Base-by-base conservation (phyloP, 2,797 vertebrate genomes). In the Coregonus ussuriensis region DNA sequence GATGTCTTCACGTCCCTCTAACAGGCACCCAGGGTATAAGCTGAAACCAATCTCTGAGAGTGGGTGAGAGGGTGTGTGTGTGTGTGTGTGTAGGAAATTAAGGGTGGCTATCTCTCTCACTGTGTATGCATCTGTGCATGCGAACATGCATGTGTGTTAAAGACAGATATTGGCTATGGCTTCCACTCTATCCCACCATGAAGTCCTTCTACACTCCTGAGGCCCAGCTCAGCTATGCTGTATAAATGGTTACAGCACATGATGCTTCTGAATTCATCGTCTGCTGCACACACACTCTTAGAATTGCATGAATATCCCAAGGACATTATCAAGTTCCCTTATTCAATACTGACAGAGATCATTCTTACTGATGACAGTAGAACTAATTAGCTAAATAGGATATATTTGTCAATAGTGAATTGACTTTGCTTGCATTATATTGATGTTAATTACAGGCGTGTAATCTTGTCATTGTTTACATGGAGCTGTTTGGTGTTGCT, bases 1-100 rank as follows among this genome's bases (percentile, higher is more conserved):
- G 89, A 93, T 93, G 91, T 94, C 93, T 91, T 92, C 91, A 92
- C 89, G 89, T 41, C 33, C 88, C 84, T 75, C 82, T 85, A 89
- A 91, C 88, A 90, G 87, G 85, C 86, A 89, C 88, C 88, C 80
- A 0, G 89, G 91, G 91, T 91, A 91, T 93, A 94, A 93, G 89
- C 91, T 92, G 89, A 91, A 94, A 94, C 83, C 87, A 90, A 93
- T 93, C 89, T 89, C 82, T 76, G 81, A 84, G 72, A 75, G 71
- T 66, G 56, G 41, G 76, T 52, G 53, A 73, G 80, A 56, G 16
- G 67, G 76, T 77, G 65, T 37, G 53, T 81, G 70, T 66, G 33
- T 66, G 33, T 68, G 18, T 56, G 72, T 80, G 62, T 82, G 70
- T 83, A 80, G 72, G 59, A 71, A 51, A 18, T 9, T 1, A 11